phyloP scores from a whole-genome alignment of 2,888 invertebrate genomes.

The Sinotaia quadrata region DNA sequence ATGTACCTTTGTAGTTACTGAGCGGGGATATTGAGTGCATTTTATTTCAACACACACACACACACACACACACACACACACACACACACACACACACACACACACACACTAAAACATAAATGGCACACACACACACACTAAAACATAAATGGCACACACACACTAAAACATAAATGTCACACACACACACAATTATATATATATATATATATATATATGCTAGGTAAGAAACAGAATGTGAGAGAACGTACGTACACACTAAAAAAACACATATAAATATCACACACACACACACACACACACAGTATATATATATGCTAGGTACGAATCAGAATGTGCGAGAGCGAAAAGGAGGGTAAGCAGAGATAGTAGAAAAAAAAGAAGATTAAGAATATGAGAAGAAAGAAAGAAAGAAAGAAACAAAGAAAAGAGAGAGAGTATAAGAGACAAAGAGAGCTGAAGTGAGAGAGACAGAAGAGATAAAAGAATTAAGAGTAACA shows the following conservation, averaged over 20 bases:
- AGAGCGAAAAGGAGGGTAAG: background rate
- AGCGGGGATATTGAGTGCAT: too few relatives aligned
- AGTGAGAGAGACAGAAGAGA: background rate
- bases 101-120: background rate
- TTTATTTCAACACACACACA: background rate
- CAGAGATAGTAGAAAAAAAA: background rate
- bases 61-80: background rate
- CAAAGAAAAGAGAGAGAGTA: background rate
- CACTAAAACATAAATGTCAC: too few relatives aligned
- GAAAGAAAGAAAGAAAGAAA: background rate
- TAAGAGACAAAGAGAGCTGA: background rate
- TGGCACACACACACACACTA: too few relatives aligned
- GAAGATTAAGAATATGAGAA: background rate
- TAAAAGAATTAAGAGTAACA: background rate
- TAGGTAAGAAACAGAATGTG: too few relatives aligned
- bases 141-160: too few relatives aligned
- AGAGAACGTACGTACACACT: too few relatives aligned
- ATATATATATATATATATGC: background rate
- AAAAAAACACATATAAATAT: too few relatives aligned
- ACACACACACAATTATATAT: background rate
- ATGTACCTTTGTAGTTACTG: too few relatives aligned
- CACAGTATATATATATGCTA: background rate
- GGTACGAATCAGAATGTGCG: background rate
- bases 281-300: conserved; percentile 1
- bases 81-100: background rate